Evolutionary conservation across 2,888 invertebrate species (phyloP).

Genomic region (Acanthococcus lagerstroemiae): DNA sequence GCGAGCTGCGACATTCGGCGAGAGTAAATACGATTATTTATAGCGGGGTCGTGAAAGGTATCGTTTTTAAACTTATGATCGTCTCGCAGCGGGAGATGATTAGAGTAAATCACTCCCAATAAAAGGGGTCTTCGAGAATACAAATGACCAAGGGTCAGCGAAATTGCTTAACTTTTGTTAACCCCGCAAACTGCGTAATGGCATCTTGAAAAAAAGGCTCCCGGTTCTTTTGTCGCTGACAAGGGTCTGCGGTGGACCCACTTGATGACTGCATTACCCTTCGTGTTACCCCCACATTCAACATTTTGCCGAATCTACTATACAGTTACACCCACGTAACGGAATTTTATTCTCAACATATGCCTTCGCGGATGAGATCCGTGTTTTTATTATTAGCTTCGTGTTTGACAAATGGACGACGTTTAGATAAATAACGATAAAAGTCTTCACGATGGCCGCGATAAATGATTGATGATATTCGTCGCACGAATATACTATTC

Average conservation of each 20-base stretch:
- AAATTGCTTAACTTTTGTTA: constrained; percentile 28
- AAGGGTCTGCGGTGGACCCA: constrained; percentile 29
- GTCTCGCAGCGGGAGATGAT: constrained; percentile 25
- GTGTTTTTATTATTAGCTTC: too few relatives aligned
- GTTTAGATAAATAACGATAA: too few relatives aligned
- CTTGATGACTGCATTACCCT: constrained; percentile 20
- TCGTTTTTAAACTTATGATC: constrained; percentile 13
- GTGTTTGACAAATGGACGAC: too few relatives aligned
- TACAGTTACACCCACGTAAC: not conserved
- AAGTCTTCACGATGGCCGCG: too few relatives aligned
- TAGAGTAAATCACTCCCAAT: constrained; percentile 30
- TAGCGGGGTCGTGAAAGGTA: not conserved
- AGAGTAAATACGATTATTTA: not conserved
- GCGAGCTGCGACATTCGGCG: too few relatives aligned
- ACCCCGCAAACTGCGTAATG: constrained; percentile 23
- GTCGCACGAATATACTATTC: too few relatives aligned
- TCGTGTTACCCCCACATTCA: not conserved
- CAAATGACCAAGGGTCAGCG: constrained; percentile 29
- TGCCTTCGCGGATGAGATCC: constrained; percentile 18
- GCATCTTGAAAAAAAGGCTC: constrained; percentile 17
- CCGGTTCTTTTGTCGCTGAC: constrained; percentile 27
- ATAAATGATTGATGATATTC: too few relatives aligned
- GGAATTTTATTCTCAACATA: constrained; percentile 21
- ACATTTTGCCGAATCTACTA: not conserved
- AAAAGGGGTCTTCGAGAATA: constrained; percentile 20